Conservation (phyloP, 2,888 invertebrate species). For the Calliscelio sp. region DNA sequence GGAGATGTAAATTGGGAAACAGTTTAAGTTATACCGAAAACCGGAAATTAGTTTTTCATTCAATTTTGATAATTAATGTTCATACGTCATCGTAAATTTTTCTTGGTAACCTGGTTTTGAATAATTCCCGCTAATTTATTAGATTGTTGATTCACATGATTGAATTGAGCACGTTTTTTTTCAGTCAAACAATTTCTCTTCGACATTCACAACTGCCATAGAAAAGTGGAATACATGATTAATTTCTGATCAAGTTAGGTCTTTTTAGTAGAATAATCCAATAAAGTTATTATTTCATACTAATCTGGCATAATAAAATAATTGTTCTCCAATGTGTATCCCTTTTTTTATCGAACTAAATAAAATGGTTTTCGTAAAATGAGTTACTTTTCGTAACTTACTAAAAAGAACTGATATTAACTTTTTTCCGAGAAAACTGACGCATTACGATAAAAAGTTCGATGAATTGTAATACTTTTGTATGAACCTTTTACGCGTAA, state of each 20-base stretch:
- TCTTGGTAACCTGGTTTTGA: slow-evolving; percentile 39
- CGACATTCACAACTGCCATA: slow-evolving; percentile 1
- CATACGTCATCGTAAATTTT: not conserved
- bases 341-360: too few species aligned
- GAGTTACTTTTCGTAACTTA: too few species aligned
- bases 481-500: slow-evolving; percentile 41
- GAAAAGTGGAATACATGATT: slow-evolving; percentile 34
- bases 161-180: slow-evolving; percentile 60
- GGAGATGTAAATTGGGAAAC: not conserved
- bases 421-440: not conserved
- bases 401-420: too few species aligned
- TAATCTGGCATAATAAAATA: too few species aligned
- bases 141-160: slow-evolving; percentile 47
- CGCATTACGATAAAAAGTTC: slow-evolving; percentile 25
- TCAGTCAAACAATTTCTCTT: slow-evolving; percentile 62
- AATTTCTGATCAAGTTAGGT: slow-evolving; percentile 1
- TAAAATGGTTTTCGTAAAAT: too few species aligned
- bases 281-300: too few species aligned
- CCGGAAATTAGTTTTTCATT: not conserved
- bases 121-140: slow-evolving; percentile 38
- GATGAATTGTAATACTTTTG: slow-evolving; percentile 47
- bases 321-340: too few species aligned
- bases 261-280: too few species aligned
- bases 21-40: not conserved
- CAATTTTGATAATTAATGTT: not conserved